Evolutionary conservation across 30 jellyfish, hydroid and myxozoan genomes (phyloP), one percentile per base, ranked within the genome.

Genomic region (Hydractinia symbiolongicarpus): DNA sequence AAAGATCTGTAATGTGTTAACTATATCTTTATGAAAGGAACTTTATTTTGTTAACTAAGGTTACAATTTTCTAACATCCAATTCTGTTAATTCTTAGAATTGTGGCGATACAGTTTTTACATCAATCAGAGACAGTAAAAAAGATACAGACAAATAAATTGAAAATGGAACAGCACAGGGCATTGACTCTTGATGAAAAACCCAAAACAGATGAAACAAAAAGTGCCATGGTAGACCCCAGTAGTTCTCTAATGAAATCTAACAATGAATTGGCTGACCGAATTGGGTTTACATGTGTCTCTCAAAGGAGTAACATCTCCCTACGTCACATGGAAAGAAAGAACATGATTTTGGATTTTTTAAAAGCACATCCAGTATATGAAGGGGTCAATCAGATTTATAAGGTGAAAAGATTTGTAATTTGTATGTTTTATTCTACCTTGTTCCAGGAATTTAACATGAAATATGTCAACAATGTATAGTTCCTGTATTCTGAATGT

Each of bases 101-200:
- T 17, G 81, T 84, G 20, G 74, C 91, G 8, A 64, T 72, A 20
- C 60, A 55, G 50, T 74, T 64, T 74, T 30, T 84, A 8, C 94
- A 84, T 72, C 66, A 78, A 57, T 72, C 88, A 58, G 90, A 79
- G 62, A 83, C 84, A 17, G 88, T 73, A 19, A 78, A 84, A 55
- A 15, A 73, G 73, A 61, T 89, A n/a, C 62, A 79, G 54, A 40
- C 57, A n/a, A 79, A 79, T 52, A 79, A 58, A 50, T 49, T 30
- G 50, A 79, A 30, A 67, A 52, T 79, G 8, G 87, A 79, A 52
- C 49, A 62, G 8, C 84, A 79, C 64, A 79, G 30, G 49, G 15
- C 8, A 8, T 15, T 17, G 9, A n/a, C 16, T 53, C 6, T 69
- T 66, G 84, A 79, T 52, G 21, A 10, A 44, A 79, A 79, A 61